phyloP scores from a whole-genome alignment of 2,113 vertebrate species.

The Beaufortia kweichowensis region DNA sequence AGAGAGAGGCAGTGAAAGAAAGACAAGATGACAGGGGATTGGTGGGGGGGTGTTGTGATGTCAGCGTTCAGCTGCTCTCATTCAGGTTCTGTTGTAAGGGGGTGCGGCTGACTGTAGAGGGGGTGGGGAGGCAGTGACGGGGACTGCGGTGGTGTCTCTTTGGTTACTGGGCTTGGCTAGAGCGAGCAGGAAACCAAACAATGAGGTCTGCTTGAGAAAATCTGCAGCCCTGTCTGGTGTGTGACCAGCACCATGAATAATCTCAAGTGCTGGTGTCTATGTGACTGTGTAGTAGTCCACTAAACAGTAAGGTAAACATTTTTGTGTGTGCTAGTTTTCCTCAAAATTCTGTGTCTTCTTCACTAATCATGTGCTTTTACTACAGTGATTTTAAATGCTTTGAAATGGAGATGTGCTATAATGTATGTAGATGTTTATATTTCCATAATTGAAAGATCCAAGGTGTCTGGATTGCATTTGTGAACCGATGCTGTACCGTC shows the following conservation, averaged over 20 bases:
- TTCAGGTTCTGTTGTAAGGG: conserved; percentile 55
- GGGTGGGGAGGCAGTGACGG: conserved; percentile 35
- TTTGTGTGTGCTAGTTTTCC: too few relatives aligned
- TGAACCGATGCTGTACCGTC: too few relatives aligned
- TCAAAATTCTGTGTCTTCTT: too few relatives aligned
- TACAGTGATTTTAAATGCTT: too few relatives aligned
- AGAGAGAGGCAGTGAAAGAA: conserved; percentile 44
- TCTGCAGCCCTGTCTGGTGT: conserved; percentile 1
- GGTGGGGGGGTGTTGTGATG: conserved; percentile 59
- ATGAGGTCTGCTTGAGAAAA: conserved; percentile 29
- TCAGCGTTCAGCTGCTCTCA: conserved; percentile 69
- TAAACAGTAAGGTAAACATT: too few relatives aligned
- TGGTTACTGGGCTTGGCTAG: conserved; percentile 28
- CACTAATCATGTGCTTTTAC: too few relatives aligned
- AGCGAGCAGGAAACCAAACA: conserved; percentile 30
- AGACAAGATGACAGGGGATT: conserved; percentile 43
- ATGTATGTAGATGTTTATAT: too few relatives aligned
- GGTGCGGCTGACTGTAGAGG: conserved; percentile 7
- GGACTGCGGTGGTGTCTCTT: conserved; percentile 6
- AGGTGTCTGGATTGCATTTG: too few relatives aligned
- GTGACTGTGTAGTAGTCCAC: conserved; percentile 6
- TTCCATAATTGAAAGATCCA: too few relatives aligned
- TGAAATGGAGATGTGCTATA: too few relatives aligned
- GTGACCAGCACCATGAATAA: not conserved
- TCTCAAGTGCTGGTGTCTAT: not conserved